phyloP scores from a whole-genome alignment of 1,140 invertebrate species.

The Lucilia sericata region DNA sequence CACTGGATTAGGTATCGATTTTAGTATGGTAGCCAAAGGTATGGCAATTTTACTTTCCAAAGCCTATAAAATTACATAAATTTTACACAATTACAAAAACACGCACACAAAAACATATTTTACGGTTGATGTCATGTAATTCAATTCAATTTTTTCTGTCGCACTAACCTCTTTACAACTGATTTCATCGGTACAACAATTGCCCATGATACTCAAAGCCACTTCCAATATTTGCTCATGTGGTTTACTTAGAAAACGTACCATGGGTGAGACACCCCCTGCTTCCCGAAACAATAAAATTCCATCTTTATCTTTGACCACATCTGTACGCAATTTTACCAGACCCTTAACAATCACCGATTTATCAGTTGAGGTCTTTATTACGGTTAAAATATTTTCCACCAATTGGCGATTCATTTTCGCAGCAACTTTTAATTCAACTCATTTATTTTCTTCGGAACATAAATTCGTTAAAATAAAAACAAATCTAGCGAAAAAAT shows the following conservation, averaged over 20 bases:
- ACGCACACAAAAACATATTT: not conserved
- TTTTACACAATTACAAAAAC: conserved; percentile 6
- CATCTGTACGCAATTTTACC: conserved; percentile 63
- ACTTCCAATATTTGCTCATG: conserved; percentile 68
- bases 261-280: conserved; percentile 62
- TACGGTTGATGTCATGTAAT: not conserved
- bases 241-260: conserved; percentile 55
- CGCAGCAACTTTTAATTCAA: conserved; percentile 47
- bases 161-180: conserved; percentile 61
- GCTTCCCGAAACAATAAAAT: conserved; percentile 61
- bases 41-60: conserved; percentile 58
- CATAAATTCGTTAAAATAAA: not conserved
- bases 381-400: conserved; percentile 57
- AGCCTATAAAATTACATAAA: conserved; percentile 52
- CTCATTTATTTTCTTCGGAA: conserved; percentile 3
- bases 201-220: conserved; percentile 70
- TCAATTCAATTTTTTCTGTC: no score
- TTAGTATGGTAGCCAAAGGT: conserved; percentile 61
- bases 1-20: conserved; percentile 64
- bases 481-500: not conserved
- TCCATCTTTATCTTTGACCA: conserved; percentile 62
- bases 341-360: conserved; percentile 63
- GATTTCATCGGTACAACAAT: conserved; percentile 69
- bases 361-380: conserved; percentile 63
- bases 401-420: conserved; percentile 46